Base-by-base conservation (phyloP, 2,797 vertebrate genomes). In the Paratrypauchen microcephalus region DNA sequence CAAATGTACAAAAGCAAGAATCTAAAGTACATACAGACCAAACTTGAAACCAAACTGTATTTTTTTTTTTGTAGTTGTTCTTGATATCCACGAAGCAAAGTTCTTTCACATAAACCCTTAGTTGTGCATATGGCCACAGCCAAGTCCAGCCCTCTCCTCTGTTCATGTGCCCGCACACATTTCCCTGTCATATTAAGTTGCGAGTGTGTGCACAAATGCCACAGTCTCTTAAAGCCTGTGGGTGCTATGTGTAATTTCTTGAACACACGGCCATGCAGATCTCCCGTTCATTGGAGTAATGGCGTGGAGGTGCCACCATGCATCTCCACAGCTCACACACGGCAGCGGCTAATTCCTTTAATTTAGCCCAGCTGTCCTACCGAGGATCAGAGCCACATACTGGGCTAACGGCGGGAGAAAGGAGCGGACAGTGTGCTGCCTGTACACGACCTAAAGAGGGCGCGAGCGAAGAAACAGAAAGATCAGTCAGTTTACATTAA, bases 191-290 rank as follows among this genome's bases (percentile, higher is more conserved):
- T 26, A 70, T 82, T 48, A 83, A 90, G 77, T 87, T 83, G 86
- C 85, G 76, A 79, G 78, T 72, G 86, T 84, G 77, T 65, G 63
- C 84, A 82, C 62, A 89, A 87, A 88, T 92, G 90, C 92, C 91
- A 90, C 71, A 55, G 47, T 84, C 68, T 66, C 86, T 91, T 82
- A 91, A 81, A 76, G 84, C 72, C 81, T 73, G 21, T 72, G 82
- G 83, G 75, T 90, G 88, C 81, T 80, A 91, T 91, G 88, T 79
- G 86, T 91, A 92, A 93, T 93, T 93, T 83, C 89, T 92, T 91
- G 91, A 93, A 92, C 90, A 79, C 80, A 69, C 85, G 87, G 82
- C 86, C 78, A 67, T 64, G 78, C 82, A 84, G 85, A 90, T 86
- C 78, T 87, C 79, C 80, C 83, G 86, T 81, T 90, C 88, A 86